Percentiles rank a stretch among this genome's conserved stretches.
Evolutionary conservation across 1,140 invertebrate genomes (phyloP).

Genomic region (Solenopsis fugax): DNA sequence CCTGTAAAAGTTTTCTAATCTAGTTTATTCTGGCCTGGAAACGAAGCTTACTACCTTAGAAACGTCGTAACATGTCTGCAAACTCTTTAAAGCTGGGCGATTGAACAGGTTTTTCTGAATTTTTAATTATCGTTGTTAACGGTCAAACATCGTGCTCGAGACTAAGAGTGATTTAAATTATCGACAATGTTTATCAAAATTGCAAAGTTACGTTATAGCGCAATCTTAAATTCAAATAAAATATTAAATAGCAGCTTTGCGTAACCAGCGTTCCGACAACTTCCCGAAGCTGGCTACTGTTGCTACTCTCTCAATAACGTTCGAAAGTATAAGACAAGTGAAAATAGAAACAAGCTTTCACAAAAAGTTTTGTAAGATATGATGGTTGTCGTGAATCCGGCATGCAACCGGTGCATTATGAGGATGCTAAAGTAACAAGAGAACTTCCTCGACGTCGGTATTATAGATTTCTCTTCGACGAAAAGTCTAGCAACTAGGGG

Average conservation of each 20-base stretch:
- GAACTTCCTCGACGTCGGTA: no score
- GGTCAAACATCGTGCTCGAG: constrained; percentile 1
- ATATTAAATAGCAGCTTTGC: constrained; percentile 17
- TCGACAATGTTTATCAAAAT: neutral
- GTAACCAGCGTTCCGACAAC: neutral
- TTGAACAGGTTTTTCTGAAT: neutral
- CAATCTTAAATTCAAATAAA: constrained; percentile 33
- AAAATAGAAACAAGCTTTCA: constrained; percentile 49
- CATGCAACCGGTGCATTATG: constrained; percentile 14
- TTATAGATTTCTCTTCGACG: no score
- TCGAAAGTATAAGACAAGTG: neutral
- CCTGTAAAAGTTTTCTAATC: neutral
- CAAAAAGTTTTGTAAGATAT: constrained; percentile 46
- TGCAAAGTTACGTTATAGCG: neutral
- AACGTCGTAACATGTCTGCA: neutral
- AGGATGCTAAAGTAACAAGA: no score
- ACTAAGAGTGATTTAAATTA: neutral
- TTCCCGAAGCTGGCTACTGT: constrained; percentile 10
- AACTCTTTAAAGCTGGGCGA: constrained; percentile 12
- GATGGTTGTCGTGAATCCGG: constrained; percentile 1
- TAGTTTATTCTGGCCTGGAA: neutral
- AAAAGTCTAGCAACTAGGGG: no score
- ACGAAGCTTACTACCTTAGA: neutral
- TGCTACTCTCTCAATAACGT: constrained; percentile 9
- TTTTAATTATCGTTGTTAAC: constrained; percentile 1